phyloP scores from a whole-genome alignment of 1,140 invertebrate genomes.

The Lycorma delicatula region DNA sequence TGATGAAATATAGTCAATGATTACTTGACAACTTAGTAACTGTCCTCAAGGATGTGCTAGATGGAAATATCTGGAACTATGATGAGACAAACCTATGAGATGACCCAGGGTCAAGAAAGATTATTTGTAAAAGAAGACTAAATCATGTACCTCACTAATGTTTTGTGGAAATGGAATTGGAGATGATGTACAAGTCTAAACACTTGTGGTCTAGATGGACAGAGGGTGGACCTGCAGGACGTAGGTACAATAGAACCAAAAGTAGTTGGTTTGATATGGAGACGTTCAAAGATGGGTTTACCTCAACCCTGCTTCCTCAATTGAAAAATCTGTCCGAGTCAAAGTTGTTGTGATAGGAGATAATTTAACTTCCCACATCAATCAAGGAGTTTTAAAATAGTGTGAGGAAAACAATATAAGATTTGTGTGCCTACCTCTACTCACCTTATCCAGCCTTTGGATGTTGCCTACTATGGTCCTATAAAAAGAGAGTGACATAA shows the following conservation, averaged over 20 bases:
- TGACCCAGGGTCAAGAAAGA: too few species aligned
- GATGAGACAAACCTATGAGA: too few species aligned
- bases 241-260: slow-evolving; percentile 9
- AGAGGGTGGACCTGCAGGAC: slow-evolving; percentile 28
- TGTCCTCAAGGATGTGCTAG: too few species aligned
- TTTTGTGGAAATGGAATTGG: slow-evolving; percentile 28
- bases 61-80: too few species aligned
- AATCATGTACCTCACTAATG: slow-evolving; percentile 27
- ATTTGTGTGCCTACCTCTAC: slow-evolving; percentile 28
- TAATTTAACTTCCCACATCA: slow-evolving; percentile 36
- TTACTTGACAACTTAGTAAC: too few species aligned
- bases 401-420: slow-evolving; percentile 34
- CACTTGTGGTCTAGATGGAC: slow-evolving; percentile 34
- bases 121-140: too few species aligned
- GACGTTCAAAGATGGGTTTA: slow-evolving; percentile 34
- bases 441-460: neutral
- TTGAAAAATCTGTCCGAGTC: neutral
- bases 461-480: slow-evolving; percentile 25
- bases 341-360: slow-evolving; percentile 30
- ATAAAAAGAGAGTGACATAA: slow-evolving; percentile 36
- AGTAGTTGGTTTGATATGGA: slow-evolving; percentile 34
- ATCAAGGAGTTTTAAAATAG: slow-evolving; percentile 28
- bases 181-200: slow-evolving; percentile 29
- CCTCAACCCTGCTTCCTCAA: slow-evolving; percentile 23
- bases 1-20: slow-evolving; percentile 17